Evolutionary conservation across 2,113 vertebrate genomes (phyloP), one percentile per base, ranked within the genome.

Genomic region (Platycercus adscitus): DNA sequence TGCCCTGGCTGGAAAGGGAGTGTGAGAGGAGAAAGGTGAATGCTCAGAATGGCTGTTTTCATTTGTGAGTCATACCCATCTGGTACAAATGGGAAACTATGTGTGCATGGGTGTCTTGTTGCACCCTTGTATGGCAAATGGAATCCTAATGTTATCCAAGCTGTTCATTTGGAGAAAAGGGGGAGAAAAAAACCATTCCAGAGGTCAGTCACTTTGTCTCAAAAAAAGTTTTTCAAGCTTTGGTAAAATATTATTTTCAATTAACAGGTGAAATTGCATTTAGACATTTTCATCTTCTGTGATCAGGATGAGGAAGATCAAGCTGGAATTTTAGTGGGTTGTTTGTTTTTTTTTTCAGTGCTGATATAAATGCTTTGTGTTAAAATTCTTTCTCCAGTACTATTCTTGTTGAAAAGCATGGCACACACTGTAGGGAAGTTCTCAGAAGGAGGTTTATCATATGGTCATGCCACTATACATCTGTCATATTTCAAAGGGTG

Each of bases 401-500:
- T 52, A 31, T 61, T 91, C 35, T 10, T 86, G 88, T 81, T 93
- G 86, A 94, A 96, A 95, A 88, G 72, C 61, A 49, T 55, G 80
- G 47, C 86, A 75, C 35, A 64, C 28, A 47, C 76, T 81, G 49
- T 80, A 81, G 86, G 91, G 85, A 81, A 75, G 31, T 88, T 89
- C 79, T 94, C 83, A 81, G 65, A 76, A 93, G 82, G 50, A 76
- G 60, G n/a, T 95, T 94, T 97, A 64, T 87, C 55, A 6, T 66
- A 41, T 70, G 72, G 53, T 65, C 55, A 52, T 66, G 77, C 53
- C 1, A 1, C 82, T 93, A 29, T 71, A 46, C 90, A 84, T 95
- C 95, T 96, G 93, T 87, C 86, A 29, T 90, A 71, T 94, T 95
- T 97, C 93, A 96, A 93, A 95, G 92, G 41, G 43, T 69, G 29